Base-by-base conservation (phyloP, 2,888 invertebrate genomes). In the Eupithecia pulchellata region DNA sequence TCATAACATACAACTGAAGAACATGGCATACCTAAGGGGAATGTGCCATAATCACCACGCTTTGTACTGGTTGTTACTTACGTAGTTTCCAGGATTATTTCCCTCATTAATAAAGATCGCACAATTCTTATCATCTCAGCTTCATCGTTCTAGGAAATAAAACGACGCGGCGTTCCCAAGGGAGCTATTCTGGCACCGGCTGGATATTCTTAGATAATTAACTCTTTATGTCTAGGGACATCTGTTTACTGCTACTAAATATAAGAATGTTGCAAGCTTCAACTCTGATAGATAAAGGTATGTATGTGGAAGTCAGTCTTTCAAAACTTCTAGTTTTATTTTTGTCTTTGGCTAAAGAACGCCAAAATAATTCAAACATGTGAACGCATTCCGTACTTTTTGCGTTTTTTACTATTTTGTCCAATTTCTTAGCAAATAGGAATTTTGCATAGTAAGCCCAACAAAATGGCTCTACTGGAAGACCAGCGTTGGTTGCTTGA, bases 121-220 rank as follows among this genome's bases (percentile, higher is more conserved):
- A 30, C 32, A n/a, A 32, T 61, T 36, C 32, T 34, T 61, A 61
- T 61, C 34, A 47, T 63, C 64, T 63, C 52, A 77, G 82, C 80
- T 79, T 80, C 79, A 77, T 76, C 71, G 77, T 76, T 36, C 61
- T 61, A 34, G 68, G 71, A 82, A 84, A 84, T 82, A 86, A 89
- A 91, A 91, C 87, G 82, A 79, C 72, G 79, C 78, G 71, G 76
- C 66, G 85, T 91, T 92, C 92, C 90, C 93, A 81, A 86, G 92
- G 88, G 92, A 89, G 85, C 86, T 89, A 89, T 91, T 88, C 86
- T 81, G 76, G 84, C 77, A 78, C 79, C 78, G 76, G 75, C 78
- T 78, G 85, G 83, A 81, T 92, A 91, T 92, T 93, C 90, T 92
- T 90, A 88, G 87, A 89, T 92, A 93, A 93, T 93, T 93, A 93